Conservation (phyloP, 2,888 invertebrate genomes). For the Rhingia campestris region DNA sequence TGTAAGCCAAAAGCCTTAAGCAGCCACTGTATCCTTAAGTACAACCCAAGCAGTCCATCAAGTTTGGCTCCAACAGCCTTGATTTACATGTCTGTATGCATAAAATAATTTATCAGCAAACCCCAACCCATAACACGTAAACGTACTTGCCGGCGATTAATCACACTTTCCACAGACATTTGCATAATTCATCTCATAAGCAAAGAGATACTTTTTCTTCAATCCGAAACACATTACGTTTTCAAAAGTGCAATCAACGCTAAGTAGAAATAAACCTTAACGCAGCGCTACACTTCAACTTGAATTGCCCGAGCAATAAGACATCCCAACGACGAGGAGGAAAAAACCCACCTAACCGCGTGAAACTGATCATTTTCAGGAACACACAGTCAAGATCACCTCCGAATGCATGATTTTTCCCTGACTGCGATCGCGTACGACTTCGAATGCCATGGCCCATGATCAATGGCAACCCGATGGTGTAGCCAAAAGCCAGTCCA, state of each 20-base stretch:
- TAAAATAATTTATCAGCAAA: no score
- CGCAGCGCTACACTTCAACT: background rate
- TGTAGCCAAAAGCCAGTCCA: background rate
- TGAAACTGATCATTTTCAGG: conserved; percentile 15
- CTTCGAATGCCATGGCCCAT: conserved; percentile 4
- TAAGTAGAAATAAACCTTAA: background rate
- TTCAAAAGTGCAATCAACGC: no score
- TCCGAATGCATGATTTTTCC: background rate
- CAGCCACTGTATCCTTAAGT: no score
- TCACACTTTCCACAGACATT: conserved; percentile 5
- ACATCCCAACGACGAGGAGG: background rate
- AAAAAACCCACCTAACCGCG: background rate
- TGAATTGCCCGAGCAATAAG: background rate
- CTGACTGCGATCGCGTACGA: background rate
- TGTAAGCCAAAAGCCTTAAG: no score
- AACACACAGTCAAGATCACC: conserved; percentile 2
- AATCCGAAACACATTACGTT: background rate
- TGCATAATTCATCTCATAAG: background rate
- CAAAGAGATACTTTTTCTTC: background rate
- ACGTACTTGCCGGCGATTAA: background rate
- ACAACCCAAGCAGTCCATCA: no score
- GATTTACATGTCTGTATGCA: no score
- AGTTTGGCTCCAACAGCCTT: no score
- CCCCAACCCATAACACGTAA: no score
- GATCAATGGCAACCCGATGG: conserved; percentile 9